A percentile compares a stretch with the other conserved stretches of the same genome.
phyloP scores from a whole-genome alignment of 2,797 vertebrate species.

The Cyprinella venusta region DNA sequence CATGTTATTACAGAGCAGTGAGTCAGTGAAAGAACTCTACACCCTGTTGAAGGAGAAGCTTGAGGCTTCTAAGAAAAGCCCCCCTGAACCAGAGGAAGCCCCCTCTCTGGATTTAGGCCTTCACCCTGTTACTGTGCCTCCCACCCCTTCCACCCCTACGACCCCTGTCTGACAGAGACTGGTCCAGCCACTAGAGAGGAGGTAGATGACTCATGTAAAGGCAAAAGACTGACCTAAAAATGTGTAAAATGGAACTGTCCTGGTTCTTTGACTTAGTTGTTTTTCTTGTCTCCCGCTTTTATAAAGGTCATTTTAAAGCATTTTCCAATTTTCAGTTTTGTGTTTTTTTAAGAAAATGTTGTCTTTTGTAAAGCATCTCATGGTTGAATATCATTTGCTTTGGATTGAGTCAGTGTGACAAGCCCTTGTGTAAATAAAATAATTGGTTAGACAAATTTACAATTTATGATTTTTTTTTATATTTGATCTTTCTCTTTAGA shows the following conservation, averaged over 20 bases:
- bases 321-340: conserved; percentile 53
- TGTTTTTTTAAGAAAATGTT: conserved; percentile 57
- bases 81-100: conserved; percentile 77
- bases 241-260: conserved; percentile 7
- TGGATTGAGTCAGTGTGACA: conserved; percentile 56
- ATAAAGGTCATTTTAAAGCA: conserved; percentile 53
- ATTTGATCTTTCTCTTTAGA: background rate
- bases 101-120: conserved; percentile 88
- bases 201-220: background rate
- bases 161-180: conserved; percentile 68
- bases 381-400: conserved; percentile 50
- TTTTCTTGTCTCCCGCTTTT: conserved; percentile 41
- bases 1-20: conserved; percentile 81
- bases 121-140: conserved; percentile 79
- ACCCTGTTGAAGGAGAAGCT: conserved; percentile 87
- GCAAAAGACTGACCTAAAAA: background rate
- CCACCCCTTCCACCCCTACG: conserved; percentile 72
- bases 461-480: background rate
- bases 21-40: conserved; percentile 91
- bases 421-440: conserved; percentile 75
- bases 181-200: background rate
- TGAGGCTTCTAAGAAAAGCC: conserved; percentile 88
- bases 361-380: conserved; percentile 55
- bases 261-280: conserved; percentile 6
- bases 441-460: conserved; percentile 53